Base-by-base conservation (phyloP, 2,113 vertebrate genomes). In the Chiloscyllium plagiosum region DNA sequence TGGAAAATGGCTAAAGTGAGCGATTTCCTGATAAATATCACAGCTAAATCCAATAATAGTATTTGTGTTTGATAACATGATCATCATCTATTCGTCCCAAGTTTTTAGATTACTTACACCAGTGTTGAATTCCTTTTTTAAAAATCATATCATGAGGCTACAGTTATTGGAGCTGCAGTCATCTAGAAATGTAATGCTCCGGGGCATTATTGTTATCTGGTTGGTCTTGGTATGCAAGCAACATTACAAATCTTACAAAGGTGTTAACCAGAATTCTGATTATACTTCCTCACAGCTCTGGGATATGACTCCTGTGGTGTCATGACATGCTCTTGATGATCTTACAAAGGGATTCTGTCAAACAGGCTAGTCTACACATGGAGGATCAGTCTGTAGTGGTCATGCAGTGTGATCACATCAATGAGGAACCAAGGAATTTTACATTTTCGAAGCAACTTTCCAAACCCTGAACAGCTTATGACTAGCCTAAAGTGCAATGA, bases 221-320 rank as follows among this genome's bases (percentile, higher is more conserved):
- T 70, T 70, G 92, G 47, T 20, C 7, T 87, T 33, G 56, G 29
- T 7, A 37, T 72, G 8, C 4, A 72, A 52, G 69, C 42, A 95
- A 42, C 19, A 33, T 95, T 94, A 94, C 17, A 7, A 94, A 69
- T n/a, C 42, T 95, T 69, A 26, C 13, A 37, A 17, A 96, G 70
- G 70, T 89, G 37, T 95, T 95, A 50, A 95, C 61, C 12, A 13
- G 56, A 52, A 52, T 61, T 72, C 37, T 56, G 78, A 83, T 50
- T 52, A 17, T 95, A 96, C 97, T 93, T 96, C 10, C 97, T 96
- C 96, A 96, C 98, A 99, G 99, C 72, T 99, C 76, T 99, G 99
- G 99, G 99, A 99, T 97, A 99, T 99, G 99, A 98, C 98, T 96
- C 98, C 99, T 12, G 99, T 99, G 95, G 99, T 99, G 96, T 99